Conservation (phyloP, 2,888 invertebrate species). For the Petrophora chlorosata region DNA sequence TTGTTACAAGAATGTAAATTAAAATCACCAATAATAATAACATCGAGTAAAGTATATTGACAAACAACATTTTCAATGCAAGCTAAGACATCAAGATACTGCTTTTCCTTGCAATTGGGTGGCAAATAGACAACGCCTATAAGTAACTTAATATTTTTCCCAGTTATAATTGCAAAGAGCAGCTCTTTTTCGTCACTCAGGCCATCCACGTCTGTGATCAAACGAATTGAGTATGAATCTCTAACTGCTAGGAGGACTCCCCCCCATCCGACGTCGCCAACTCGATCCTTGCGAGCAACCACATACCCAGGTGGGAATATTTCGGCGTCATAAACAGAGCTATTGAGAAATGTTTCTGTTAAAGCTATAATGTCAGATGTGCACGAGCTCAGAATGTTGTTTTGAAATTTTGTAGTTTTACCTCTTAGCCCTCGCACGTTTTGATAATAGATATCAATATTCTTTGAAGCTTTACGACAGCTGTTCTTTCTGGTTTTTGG, state of each 20-base stretch:
- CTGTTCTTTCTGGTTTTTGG: conserved; percentile 4
- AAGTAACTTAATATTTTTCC: background rate
- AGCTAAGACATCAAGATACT: conserved; percentile 7
- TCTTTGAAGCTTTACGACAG: conserved; percentile 3
- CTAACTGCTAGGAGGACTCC: conserved; percentile 9
- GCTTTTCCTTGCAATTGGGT: conserved; percentile 3
- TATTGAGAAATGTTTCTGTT: conserved; percentile 5
- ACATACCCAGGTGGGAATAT: background rate
- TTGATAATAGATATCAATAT: conserved; percentile 7
- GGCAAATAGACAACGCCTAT: conserved; percentile 9
- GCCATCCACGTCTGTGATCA: conserved; percentile 8
- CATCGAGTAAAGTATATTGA: background rate
- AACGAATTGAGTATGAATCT: background rate
- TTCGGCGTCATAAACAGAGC: background rate
- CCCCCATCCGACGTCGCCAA: conserved; percentile 3
- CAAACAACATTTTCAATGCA: conserved; percentile 6
- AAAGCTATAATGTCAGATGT: background rate
- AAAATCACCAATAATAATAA: conserved; percentile 6
- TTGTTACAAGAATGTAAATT: conserved; percentile 8
- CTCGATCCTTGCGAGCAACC: background rate
- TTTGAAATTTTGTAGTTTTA: conserved; percentile 7
- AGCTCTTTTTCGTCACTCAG: conserved; percentile 7
- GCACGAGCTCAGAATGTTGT: background rate
- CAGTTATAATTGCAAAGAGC: background rate
- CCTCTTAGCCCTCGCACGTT: conserved; percentile 13